phyloP scores from a whole-genome alignment of 2,888 invertebrate genomes.

The Myathropa florea region DNA sequence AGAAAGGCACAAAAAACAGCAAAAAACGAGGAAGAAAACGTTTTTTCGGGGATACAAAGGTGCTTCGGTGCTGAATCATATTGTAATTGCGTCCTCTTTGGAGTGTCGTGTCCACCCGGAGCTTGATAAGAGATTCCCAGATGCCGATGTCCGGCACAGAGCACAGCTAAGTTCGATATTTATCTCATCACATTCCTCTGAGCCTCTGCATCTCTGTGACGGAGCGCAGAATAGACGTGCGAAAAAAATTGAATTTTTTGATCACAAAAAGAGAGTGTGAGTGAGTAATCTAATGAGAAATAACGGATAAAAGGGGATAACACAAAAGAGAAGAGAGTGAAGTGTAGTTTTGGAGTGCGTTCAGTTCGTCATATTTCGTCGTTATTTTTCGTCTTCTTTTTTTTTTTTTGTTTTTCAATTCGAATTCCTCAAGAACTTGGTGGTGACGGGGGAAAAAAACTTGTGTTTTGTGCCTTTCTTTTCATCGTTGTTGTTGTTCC shows the following conservation, averaged over 20 bases:
- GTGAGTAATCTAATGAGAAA: constrained; percentile 64
- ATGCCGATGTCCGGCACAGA: constrained; percentile 30
- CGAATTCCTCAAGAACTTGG: not conserved
- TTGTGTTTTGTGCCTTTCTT: too few species aligned
- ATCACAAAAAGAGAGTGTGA: not conserved
- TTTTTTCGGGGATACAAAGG: constrained; percentile 10
- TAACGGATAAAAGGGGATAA: constrained; percentile 66
- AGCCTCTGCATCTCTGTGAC: constrained; percentile 52
- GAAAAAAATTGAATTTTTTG: not conserved
- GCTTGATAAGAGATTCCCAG: constrained; percentile 30
- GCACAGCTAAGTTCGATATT: constrained; percentile 40
- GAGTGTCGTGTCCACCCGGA: constrained; percentile 14
- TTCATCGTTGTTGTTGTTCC: constrained; percentile 58
- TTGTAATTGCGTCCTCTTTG: constrained; percentile 12
- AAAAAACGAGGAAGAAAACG: too few species aligned
- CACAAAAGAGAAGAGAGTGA: constrained; percentile 15
- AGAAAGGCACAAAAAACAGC: not conserved
- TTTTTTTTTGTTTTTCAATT: constrained; percentile 4
- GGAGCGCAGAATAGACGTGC: not conserved
- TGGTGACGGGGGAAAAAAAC: constrained; percentile 45
- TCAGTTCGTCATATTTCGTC: constrained; percentile 36
- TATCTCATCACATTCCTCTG: constrained; percentile 21
- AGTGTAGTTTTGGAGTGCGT: constrained; percentile 60
- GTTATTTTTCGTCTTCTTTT: constrained; percentile 6
- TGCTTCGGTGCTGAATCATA: constrained; percentile 22